phyloP scores from a whole-genome alignment of 2,113 vertebrate species.

The Bubo scandiacus region DNA sequence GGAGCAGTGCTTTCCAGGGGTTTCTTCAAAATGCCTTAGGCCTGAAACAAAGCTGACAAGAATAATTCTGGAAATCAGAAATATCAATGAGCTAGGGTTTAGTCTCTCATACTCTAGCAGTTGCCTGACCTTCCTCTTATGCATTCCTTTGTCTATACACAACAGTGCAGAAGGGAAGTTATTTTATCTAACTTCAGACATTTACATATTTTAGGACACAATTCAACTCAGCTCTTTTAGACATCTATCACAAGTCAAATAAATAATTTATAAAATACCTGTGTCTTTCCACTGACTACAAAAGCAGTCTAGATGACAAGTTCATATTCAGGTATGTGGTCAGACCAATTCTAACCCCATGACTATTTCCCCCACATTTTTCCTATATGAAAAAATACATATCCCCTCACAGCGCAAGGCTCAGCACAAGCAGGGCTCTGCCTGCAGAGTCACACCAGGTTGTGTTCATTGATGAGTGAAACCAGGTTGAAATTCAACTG shows the following conservation, averaged over 20 bases:
- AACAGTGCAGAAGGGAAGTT: background rate
- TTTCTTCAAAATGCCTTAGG: background rate
- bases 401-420: background rate
- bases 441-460: background rate
- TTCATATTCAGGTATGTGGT: background rate
- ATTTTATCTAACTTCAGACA: background rate
- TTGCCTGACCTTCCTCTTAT: background rate
- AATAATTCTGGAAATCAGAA: background rate
- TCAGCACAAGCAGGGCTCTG: background rate
- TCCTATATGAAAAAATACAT: background rate
- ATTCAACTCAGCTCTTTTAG: background rate
- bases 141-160: background rate
- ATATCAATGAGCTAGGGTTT: background rate
- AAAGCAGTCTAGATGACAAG: background rate
- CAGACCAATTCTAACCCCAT: background rate
- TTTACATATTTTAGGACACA: background rate
- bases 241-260: background rate
- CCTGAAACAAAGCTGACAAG: background rate
- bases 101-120: background rate
- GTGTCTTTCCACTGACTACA: background rate
- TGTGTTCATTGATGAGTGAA: conserved; percentile 24
- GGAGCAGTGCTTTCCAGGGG: background rate
- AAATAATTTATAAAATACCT: background rate
- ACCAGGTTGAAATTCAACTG: conserved; percentile 55
- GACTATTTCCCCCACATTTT: background rate